These are phyloP conservation scores for Anticlea derivata DNA, from an alignment of 2,888 invertebrate species.

Conservation along the genomic window DNA sequence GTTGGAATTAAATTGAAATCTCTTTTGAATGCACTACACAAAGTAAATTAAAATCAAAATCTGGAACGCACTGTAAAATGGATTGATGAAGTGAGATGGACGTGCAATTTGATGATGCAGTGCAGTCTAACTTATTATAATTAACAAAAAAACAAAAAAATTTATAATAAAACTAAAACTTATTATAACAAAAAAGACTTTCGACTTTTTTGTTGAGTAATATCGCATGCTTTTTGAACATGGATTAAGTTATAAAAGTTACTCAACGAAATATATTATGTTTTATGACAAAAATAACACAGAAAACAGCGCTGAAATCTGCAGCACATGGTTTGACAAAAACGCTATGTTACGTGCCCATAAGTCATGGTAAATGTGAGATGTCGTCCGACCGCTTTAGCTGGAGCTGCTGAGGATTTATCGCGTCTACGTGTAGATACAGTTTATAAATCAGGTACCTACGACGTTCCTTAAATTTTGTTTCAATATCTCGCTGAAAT, in stretches of 20 bases:
- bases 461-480: conserved; percentile 34
- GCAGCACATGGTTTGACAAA: conserved; percentile 52
- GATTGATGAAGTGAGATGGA: conserved; percentile 29
- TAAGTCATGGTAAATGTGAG: conserved; percentile 58
- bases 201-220: too few species aligned
- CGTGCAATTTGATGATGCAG: conserved; percentile 2
- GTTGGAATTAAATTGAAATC: conserved; percentile 50
- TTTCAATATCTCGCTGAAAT: conserved; percentile 25
- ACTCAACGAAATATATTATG: conserved; percentile 11
- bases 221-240: too few species aligned
- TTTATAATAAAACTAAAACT: too few species aligned
- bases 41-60: conserved; percentile 58
- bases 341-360: conserved; percentile 53
- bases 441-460: conserved; percentile 53
- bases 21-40: conserved; percentile 49
- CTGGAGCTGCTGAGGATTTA: conserved; percentile 60
- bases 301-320: conserved; percentile 43
- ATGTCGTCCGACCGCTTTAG: conserved; percentile 56
- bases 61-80: conserved; percentile 45
- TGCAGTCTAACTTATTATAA: too few species aligned
- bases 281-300: conserved; percentile 27
- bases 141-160: too few species aligned
- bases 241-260: conserved; percentile 14
- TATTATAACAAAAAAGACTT: too few species aligned
- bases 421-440: conserved; percentile 56